Percentiles rank a stretch among this genome's conserved stretches.
These are phyloP conservation scores for Dasyprocta punctata DNA, from an alignment of 2,113 vertebrate species.

Conservation along the genomic window DNA sequence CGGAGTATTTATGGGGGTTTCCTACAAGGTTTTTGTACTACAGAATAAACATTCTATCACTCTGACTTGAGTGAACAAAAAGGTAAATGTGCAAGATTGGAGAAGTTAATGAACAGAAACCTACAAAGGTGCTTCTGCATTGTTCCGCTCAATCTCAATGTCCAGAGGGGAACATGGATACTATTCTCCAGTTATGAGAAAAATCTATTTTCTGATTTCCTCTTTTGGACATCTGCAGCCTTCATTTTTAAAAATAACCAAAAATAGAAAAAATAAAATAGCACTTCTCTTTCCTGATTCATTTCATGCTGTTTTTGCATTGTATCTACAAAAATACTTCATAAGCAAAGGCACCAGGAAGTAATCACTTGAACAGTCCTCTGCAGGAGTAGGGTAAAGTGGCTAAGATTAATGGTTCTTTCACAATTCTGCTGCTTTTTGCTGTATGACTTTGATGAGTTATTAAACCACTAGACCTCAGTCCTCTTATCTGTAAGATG, in stretches of 20 bases:
- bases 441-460: background rate
- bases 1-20: slow-evolving; percentile 42
- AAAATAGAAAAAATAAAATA: background rate
- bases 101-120: background rate
- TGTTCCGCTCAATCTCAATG: background rate
- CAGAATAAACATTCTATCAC: slow-evolving; percentile 47
- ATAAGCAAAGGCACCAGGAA: background rate
- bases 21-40: slow-evolving; percentile 5
- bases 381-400: background rate
- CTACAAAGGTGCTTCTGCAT: background rate
- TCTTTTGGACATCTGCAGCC: background rate
- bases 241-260: slow-evolving; percentile 1
- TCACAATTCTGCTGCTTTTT: background rate
- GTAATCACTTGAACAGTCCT: background rate
- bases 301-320: background rate
- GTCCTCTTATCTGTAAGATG: slow-evolving; percentile 4
- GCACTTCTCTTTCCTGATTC: background rate
- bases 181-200: background rate
- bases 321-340: background rate
- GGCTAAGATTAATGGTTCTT: background rate
- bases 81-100: background rate
- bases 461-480: slow-evolving; percentile 35
- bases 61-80: background rate
- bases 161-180: background rate
- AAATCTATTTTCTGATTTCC: background rate